These are phyloP conservation scores for Cynaeus angustus DNA, from an alignment of 2,888 invertebrate genomes.

Conservation along the genomic window DNA sequence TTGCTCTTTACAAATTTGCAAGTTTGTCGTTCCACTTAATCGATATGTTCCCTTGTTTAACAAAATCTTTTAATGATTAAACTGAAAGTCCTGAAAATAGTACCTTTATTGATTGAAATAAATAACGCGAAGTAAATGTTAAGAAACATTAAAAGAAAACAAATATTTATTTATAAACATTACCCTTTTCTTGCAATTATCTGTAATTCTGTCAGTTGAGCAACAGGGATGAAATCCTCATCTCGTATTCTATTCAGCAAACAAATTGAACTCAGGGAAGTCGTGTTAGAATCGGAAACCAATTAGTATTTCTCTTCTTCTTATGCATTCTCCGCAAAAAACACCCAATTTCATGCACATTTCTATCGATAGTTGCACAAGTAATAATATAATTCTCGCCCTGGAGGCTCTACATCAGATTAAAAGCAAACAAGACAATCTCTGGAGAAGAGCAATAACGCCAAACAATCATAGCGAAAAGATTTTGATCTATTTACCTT, in stretches of 20 bases:
- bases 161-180: no score
- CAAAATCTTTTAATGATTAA: no score
- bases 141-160: no score
- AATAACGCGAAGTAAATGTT: no score
- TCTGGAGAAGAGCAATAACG: conserved; percentile 9
- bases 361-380: not conserved
- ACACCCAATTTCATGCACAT: not conserved
- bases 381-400: not conserved
- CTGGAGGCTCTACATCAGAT: not conserved
- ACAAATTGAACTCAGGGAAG: conserved; percentile 12
- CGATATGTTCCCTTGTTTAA: no score
- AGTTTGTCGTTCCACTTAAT: no score
- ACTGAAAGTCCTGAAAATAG: no score
- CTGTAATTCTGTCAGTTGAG: not conserved
- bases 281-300: conserved; percentile 18
- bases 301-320: conserved; percentile 6
- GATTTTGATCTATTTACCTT: conserved; percentile 22
- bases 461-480: conserved; percentile 5
- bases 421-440: conserved; percentile 3
- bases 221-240: conserved; percentile 8
- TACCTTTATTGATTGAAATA: no score
- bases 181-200: no score
- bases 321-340: not conserved
- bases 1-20: no score
- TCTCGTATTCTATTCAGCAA: conserved; percentile 10